Evolutionary conservation across 2,113 vertebrate genomes (phyloP).

Genomic region (Nothoprocta perdicaria): DNA sequence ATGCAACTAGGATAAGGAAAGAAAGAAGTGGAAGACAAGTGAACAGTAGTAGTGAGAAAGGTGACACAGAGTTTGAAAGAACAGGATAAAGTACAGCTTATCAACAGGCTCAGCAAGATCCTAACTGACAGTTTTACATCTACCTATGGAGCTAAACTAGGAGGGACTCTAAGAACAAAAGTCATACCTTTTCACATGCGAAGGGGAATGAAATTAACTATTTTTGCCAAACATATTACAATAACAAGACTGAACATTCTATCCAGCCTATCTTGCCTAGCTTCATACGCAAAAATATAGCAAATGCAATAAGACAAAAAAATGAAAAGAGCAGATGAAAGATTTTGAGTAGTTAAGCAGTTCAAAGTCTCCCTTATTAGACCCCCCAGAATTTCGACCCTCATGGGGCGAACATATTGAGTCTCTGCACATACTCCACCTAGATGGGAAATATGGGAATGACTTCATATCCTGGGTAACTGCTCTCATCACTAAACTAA

Average conservation of each 20-base stretch:
- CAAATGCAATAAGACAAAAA: neutral
- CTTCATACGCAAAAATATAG: neutral
- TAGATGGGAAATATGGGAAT: neutral
- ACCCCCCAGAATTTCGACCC: neutral
- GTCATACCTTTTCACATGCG: too few species aligned
- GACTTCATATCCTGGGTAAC: neutral
- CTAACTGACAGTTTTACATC: neutral
- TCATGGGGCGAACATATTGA: neutral
- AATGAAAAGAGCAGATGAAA: neutral
- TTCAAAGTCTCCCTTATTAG: neutral
- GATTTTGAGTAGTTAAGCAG: neutral
- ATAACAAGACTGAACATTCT: neutral
- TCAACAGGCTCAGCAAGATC: neutral
- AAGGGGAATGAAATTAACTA: too few species aligned
- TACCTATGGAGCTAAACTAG: neutral
- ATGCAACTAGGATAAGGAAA: too few species aligned
- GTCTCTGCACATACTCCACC: neutral
- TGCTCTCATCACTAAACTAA: neutral
- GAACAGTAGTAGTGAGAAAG: neutral
- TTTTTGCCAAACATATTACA: neutral
- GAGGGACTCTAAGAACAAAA: neutral
- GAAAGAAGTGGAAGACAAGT: neutral
- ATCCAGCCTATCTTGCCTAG: too few species aligned
- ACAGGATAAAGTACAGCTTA: neutral
- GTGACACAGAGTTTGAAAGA: neutral